Base-by-base conservation (phyloP, 2,797 vertebrate species). In the Zenarchopterus dispar region DNA sequence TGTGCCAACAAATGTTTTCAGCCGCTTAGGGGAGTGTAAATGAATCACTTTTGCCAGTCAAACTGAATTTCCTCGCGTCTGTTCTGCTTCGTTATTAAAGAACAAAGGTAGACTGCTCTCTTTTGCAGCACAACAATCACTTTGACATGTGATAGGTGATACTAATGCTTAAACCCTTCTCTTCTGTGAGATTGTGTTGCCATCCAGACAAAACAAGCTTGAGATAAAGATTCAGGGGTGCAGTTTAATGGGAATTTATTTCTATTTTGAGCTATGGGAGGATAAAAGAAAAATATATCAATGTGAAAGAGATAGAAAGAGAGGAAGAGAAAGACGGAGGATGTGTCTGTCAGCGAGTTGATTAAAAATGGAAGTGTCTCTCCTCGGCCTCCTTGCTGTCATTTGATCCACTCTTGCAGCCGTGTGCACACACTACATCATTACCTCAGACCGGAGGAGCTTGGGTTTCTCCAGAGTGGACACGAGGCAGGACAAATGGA, bases 361-460 rank as follows among this genome's bases (percentile, higher is more conserved):
- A 89, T 87, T 87, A 79, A 87, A 88, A 89, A 86, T 85, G 72
- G 53, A 87, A 77, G 67, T 43, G 53, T 70, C 62, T 82, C 62
- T 75, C 65, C 43, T 46, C 54, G 42, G 44, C 56, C 73, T 75
- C 67, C 41, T 26, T 56, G 59, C 67, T 55, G 90, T 80, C 72
- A 92, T 72, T 39, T 31, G 84, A 90, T 90, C 84, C 83, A 84
- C 80, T 84, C 18, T 0, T 48, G 48, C 61, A 75, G 70, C 64
- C 17, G 56, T 61, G 73, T 71, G 71, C 73, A 52, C 50, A 71
- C 59, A 68, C 63, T 22, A 13, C 70, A 68, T 62, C 73, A 82
- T 88, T 81, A 90, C 80, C 84, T 88, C 80, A 87, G 69, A 79
- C 62, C 39, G 67, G 74, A 81, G 77, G 63, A 72, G 84, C 73